These are phyloP conservation scores for Myotis vivesi DNA, from an alignment of 2,797 vertebrate species.

Conservation along the genomic window DNA sequence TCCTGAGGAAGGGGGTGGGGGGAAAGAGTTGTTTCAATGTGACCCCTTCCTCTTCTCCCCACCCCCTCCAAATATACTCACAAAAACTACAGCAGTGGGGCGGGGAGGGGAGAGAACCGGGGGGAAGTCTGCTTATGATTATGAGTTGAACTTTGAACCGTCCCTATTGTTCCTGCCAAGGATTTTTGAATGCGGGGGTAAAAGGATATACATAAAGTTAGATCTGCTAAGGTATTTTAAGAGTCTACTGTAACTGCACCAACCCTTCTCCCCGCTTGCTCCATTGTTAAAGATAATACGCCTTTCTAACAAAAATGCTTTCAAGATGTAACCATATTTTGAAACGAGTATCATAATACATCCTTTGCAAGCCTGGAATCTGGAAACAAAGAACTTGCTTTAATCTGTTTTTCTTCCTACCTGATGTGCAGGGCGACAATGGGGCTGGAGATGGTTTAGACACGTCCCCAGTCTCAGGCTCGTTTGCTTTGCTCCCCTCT, in stretches of 20 bases:
- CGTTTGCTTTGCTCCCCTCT: constrained; percentile 73
- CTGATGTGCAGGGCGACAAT: constrained; percentile 72
- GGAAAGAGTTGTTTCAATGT: constrained; percentile 63
- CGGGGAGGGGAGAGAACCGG: not conserved
- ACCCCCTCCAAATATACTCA: constrained; percentile 1
- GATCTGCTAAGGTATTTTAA: constrained; percentile 77
- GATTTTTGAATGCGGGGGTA: constrained; percentile 77
- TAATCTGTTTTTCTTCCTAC: constrained; percentile 77
- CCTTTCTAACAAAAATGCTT: constrained; percentile 77
- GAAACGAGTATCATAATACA: constrained; percentile 77
- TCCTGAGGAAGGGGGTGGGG: constrained; percentile 48
- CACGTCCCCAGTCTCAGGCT: constrained; percentile 76
- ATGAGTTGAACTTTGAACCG: constrained; percentile 83
- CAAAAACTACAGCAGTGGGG: not conserved
- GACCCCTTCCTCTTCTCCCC: not conserved
- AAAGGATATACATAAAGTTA: constrained; percentile 73
- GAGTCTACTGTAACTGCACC: constrained; percentile 61
- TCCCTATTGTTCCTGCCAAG: constrained; percentile 79
- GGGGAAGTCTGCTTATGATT: constrained; percentile 85
- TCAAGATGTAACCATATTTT: constrained; percentile 78
- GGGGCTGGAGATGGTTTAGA: constrained; percentile 74
- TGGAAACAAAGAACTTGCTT: constrained; percentile 80
- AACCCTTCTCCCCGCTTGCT: constrained; percentile 52
- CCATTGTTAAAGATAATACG: constrained; percentile 71
- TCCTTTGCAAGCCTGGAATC: constrained; percentile 74